These are phyloP conservation scores for Eledona agricola DNA, from an alignment of 2,888 invertebrate species.

Conservation along the genomic window DNA sequence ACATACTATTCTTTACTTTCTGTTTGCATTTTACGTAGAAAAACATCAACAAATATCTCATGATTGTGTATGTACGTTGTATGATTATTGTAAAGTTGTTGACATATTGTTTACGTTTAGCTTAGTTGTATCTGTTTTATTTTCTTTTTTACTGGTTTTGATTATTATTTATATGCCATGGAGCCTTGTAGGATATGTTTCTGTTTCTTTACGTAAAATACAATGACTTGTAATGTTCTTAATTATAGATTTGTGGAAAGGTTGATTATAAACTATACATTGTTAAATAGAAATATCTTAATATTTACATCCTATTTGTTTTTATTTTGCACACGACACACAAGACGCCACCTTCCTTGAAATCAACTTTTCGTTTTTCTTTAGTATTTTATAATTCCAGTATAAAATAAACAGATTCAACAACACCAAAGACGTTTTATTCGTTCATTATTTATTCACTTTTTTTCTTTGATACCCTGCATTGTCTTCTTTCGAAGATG, in stretches of 20 bases:
- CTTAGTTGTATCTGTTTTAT: constrained; percentile 59
- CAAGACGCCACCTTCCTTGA: constrained; percentile 30
- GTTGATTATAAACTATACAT: constrained; percentile 66
- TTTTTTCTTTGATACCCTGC: neutral
- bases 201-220: constrained; percentile 61
- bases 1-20: constrained; percentile 53
- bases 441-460: neutral
- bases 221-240: constrained; percentile 64
- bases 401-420: constrained; percentile 34
- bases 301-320: constrained; percentile 57
- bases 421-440: constrained; percentile 21
- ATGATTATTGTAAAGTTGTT: constrained; percentile 61
- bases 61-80: constrained; percentile 55
- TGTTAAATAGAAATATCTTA: constrained; percentile 67
- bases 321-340: constrained; percentile 36
- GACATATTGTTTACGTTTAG: constrained; percentile 61
- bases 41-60: constrained; percentile 55
- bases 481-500: too few species aligned
- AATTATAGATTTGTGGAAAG: constrained; percentile 66
- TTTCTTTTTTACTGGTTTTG: constrained; percentile 52
- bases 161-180: constrained; percentile 55
- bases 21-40: constrained; percentile 61
- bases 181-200: constrained; percentile 59
- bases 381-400: constrained; percentile 30
- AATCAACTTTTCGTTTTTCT: constrained; percentile 17